Percentiles rank a stretch among this genome's conserved stretches.
These are phyloP conservation scores for Linepithema humile DNA, from an alignment of 1,140 invertebrate species.

Conservation along the genomic window DNA sequence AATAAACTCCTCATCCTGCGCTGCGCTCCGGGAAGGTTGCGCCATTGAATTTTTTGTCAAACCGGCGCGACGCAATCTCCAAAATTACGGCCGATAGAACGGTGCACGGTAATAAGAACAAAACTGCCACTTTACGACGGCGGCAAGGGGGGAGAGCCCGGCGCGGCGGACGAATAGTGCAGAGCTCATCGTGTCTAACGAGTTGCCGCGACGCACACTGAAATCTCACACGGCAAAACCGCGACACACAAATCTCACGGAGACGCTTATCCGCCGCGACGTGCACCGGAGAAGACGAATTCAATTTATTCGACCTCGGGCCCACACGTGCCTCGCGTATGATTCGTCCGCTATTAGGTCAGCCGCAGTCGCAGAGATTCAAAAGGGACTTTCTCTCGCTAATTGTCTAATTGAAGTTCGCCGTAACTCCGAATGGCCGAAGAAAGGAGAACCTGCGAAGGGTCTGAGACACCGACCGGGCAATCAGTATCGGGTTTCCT, in stretches of 20 bases:
- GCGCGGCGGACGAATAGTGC: constrained; percentile 34
- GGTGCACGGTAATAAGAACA: constrained; percentile 47
- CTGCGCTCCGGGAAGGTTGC: not conserved
- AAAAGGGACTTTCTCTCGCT: constrained; percentile 59
- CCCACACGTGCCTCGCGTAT: constrained; percentile 26
- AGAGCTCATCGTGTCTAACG: constrained; percentile 52
- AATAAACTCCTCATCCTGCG: not conserved
- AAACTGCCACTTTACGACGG: constrained; percentile 28
- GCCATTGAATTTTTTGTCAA: constrained; percentile 23
- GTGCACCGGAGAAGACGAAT: constrained; percentile 55
- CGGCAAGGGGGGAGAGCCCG: constrained; percentile 4
- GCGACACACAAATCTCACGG: constrained; percentile 57
- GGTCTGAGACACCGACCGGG: constrained; percentile 50
- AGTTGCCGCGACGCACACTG: constrained; percentile 31
- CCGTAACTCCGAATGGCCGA: not conserved
- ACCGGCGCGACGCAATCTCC: constrained; percentile 22
- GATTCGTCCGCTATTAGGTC: constrained; percentile 38
- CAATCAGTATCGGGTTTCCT: constrained; percentile 61
- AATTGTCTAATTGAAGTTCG: constrained; percentile 60
- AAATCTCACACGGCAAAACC: constrained; percentile 47
- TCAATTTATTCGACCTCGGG: constrained; percentile 67
- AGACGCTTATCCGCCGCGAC: constrained; percentile 44
- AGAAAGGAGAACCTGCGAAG: constrained; percentile 48
- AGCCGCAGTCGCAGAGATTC: constrained; percentile 32
- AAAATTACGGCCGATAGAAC: constrained; percentile 45